Evolutionary conservation across 2,113 vertebrate genomes (phyloP).

Genomic region (Prolemur simus): DNA sequence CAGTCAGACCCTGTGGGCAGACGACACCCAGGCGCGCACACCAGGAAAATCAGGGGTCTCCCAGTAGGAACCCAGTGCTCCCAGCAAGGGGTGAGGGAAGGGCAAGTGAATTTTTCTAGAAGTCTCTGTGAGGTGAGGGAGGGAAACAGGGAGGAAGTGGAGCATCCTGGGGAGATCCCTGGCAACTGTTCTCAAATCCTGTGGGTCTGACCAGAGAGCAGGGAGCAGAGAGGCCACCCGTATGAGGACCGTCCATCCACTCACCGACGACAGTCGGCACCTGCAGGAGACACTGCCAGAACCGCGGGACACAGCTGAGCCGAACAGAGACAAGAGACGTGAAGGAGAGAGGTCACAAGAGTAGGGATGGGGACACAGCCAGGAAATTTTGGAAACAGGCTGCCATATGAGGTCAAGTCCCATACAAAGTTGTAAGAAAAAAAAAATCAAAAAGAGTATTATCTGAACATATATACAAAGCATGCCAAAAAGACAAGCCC

Average conservation of each 20-base stretch:
- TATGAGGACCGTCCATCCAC: neutral
- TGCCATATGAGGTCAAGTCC: no score
- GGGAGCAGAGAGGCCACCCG: neutral
- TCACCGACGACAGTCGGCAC: neutral
- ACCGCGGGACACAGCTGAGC: neutral
- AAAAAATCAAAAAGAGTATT: neutral
- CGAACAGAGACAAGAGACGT: neutral
- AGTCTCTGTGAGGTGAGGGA: neutral
- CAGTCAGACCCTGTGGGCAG: neutral
- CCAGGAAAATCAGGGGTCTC: neutral
- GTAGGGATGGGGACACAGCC: neutral
- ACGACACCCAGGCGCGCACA: neutral
- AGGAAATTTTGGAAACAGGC: neutral
- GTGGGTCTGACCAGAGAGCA: neutral
- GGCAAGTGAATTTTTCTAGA: neutral
- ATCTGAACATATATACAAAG: neutral
- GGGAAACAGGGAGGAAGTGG: neutral
- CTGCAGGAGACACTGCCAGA: neutral
- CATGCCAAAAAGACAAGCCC: neutral
- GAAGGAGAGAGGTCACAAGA: neutral
- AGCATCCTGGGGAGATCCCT: no score
- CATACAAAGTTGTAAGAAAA: neutral
- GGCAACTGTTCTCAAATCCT: neutral
- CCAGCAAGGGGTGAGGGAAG: neutral
- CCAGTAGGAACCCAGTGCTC: neutral